Percentiles rank a stretch among this genome's conserved stretches.
phyloP scores from a whole-genome alignment of 1,140 invertebrate genomes.

The Rhagoletis zephyria region DNA sequence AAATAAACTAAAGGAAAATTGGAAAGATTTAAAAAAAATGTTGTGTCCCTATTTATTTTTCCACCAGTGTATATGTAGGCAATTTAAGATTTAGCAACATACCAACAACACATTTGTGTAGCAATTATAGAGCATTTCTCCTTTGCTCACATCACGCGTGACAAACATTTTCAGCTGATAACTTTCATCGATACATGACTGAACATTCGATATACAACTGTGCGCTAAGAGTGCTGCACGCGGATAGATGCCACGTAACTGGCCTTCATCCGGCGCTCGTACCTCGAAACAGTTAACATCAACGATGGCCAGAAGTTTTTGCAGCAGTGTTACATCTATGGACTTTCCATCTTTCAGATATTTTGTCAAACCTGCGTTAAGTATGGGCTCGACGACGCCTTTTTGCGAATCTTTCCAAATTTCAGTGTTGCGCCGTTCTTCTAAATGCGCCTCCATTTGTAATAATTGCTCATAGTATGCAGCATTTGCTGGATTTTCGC shows the following conservation, averaged over 20 bases:
- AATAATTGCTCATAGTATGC: constrained; percentile 77
- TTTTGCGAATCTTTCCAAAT: constrained; percentile 78
- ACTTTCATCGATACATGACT: constrained; percentile 78
- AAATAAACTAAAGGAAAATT: constrained; percentile 51
- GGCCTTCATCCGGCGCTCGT: constrained; percentile 74
- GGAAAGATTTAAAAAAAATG: not conserved
- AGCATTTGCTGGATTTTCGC: constrained; percentile 77
- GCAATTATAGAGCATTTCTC: constrained; percentile 80
- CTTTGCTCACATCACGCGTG: constrained; percentile 77
- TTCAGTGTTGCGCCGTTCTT: constrained; percentile 75
- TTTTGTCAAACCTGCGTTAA: constrained; percentile 58
- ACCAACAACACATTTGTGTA: constrained; percentile 84
- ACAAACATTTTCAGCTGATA: constrained; percentile 78
- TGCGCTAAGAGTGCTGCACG: constrained; percentile 80
- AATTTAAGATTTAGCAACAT: constrained; percentile 16
- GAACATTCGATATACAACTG: constrained; percentile 79
- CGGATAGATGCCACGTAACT: constrained; percentile 78
- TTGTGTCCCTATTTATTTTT: not conserved
- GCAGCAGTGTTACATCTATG: constrained; percentile 75
- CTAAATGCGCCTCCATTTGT: constrained; percentile 78
- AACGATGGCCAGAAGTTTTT: constrained; percentile 78
- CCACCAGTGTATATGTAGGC: not conserved
- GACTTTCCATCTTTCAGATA: constrained; percentile 65
- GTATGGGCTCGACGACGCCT: constrained; percentile 74
- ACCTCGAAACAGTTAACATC: constrained; percentile 83